Evolutionary conservation across 1,140 invertebrate species (phyloP).

Genomic region (Stegodyphus mimosarum): DNA sequence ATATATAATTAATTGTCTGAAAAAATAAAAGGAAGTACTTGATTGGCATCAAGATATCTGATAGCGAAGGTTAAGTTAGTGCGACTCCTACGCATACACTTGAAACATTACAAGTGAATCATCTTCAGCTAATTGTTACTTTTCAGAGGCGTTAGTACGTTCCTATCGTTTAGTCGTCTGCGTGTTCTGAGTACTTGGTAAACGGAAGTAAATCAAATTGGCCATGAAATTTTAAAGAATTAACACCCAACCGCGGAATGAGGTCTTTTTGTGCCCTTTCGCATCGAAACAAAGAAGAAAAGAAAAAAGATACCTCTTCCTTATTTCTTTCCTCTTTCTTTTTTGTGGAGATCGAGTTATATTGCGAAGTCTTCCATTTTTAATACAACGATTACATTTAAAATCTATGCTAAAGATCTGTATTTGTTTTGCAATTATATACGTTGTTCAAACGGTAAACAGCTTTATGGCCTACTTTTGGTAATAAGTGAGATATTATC

Average conservation of each 20-base stretch:
- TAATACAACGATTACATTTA: background rate
- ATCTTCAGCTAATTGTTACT: no score
- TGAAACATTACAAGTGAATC: no score
- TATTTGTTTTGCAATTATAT: background rate
- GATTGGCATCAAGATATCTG: no score
- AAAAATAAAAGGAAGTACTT: no score
- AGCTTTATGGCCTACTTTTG: no score
- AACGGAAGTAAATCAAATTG: background rate
- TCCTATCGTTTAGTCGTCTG: no score
- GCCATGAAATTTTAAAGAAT: background rate
- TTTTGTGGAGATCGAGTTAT: background rate
- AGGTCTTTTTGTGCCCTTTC: slow-evolving; percentile 67
- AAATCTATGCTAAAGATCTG: background rate
- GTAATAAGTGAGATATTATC: no score
- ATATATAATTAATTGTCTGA: no score
- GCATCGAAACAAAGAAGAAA: slow-evolving; percentile 78
- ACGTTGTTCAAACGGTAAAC: slow-evolving; percentile 80
- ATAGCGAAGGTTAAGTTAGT: no score
- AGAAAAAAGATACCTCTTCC: background rate
- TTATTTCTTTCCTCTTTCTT: background rate
- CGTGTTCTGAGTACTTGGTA: background rate
- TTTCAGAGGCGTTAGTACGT: no score
- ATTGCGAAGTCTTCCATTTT: background rate
- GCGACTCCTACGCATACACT: no score
- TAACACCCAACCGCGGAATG: background rate